These are phyloP conservation scores for Lypha dubia DNA, from an alignment of 2,888 invertebrate genomes.

Conservation along the genomic window DNA sequence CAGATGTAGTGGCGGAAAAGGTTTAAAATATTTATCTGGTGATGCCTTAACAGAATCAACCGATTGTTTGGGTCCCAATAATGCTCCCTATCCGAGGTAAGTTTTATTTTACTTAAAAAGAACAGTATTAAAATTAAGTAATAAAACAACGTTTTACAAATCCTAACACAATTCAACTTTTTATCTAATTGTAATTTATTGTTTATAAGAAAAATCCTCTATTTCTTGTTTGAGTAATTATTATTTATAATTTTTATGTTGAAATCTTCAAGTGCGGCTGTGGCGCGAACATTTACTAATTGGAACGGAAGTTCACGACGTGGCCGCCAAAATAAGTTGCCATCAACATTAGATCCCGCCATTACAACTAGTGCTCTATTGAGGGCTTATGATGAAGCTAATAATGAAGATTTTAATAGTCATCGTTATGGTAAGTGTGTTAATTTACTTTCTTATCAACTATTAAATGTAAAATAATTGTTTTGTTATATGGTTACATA, in stretches of 20 bases:
- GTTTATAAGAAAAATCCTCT: conserved; percentile 37
- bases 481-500: background rate
- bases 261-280: conserved; percentile 86
- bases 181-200: background rate
- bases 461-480: conserved; percentile 1
- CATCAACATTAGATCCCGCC: conserved; percentile 89
- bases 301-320: conserved; percentile 88
- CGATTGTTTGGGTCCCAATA: conserved; percentile 92
- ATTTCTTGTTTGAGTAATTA: conserved; percentile 27
- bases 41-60: conserved; percentile 91
- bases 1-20: conserved; percentile 85
- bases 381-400: conserved; percentile 85
- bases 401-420: conserved; percentile 84
- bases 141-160: background rate
- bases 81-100: conserved; percentile 92
- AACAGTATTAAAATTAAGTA: background rate
- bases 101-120: background rate
- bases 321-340: conserved; percentile 86
- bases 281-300: conserved; percentile 89
- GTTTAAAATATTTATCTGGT: conserved; percentile 93
- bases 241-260: conserved; percentile 11
- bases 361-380: conserved; percentile 89
- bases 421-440: conserved; percentile 83
- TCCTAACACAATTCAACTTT: background rate
- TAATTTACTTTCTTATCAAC: background rate